Evolutionary conservation across 92 coral and sea anemone genomes (phyloP), one percentile per base, ranked within the genome.

Genomic region (Parazoanthus swiftii): DNA sequence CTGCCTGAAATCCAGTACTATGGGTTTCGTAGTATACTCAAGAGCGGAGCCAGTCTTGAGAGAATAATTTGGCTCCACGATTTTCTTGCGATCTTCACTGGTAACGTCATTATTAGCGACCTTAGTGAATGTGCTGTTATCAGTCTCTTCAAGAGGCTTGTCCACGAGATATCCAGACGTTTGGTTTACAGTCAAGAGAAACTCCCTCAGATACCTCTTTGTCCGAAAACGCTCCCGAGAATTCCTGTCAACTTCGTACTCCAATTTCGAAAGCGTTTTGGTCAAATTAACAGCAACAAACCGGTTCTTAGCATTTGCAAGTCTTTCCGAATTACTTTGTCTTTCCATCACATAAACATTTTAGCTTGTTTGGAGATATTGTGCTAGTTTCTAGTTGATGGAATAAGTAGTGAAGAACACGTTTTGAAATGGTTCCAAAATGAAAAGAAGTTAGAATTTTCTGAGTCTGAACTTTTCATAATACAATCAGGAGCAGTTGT

Each of bases 221-320:
- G 54, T 63, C 8, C 74, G 85, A 23, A 56, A 38, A 39, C 26
- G 38, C 0, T 56, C 85, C 44, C 70, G 72, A 81, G 14, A 59
- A 29, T 33, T 81, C 29, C 26, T 63, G 15, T 81, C 70, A 14
- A 35, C 63, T 65, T 81, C 74, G 70, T 36, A 14, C 20, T 81
- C 85, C 73, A 81, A 39, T 58, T 81, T 81, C 54, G 35, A 59
- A 14, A 81, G 74, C 73, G 85, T 37, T 54, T 54, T 81, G n/a
- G 25, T 81, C 74, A 81, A 65, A 35, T 21, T 42, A 14, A 59
- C 85, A 35, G 42, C 74, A 35, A 35, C 50, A 56, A 16, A 56
- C 18, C 85, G 70, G 85, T 81, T 81, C 33, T 81, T 81, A 0
- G 15, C 38, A 81, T 56, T 81, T 59, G 85, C 74, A 56, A 56